Evolutionary conservation across 2,797 vertebrate genomes (phyloP), one percentile per base, ranked within the genome.

Genomic region (Oreortyx pictus): DNA sequence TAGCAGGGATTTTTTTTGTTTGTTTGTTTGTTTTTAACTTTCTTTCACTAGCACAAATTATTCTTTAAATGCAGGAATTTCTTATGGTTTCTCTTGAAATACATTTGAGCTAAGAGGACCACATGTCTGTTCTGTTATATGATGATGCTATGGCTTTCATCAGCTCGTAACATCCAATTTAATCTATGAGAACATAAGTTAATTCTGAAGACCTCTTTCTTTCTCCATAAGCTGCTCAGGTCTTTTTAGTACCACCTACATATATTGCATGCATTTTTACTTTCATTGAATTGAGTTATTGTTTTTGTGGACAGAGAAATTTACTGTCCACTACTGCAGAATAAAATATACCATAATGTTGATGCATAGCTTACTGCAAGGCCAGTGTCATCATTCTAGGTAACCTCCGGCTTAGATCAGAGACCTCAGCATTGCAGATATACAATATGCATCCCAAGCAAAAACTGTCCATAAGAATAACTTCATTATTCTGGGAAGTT

Each of bases 401-500:
- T 90, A 94, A 96, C 94, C 93, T 97, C 95, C 94, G 91, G 95
- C 89, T 95, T 83, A 96, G 89, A 95, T 94, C 82, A 95, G 87
- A 97, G 86, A 91, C 87, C 92, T 97, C 86, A 95, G 95, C 95
- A 89, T n/a, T 96, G 92, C 94, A 97, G 94, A 97, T 95, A 97
- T 88, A 97, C 82, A 97, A 97, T 95, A 70, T 97, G 93, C 96
- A 96, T 93, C 95, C 54, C 94, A 95, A 97, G 97, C 97, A 97
- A 97, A 97, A 97, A 90, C 19, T 95, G 89, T 77, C 94, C 92
- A 90, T 94, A 97, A 96, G 97, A 96, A 93, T 97, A 97, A 96
- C 94, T 97, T 97, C 96, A 97, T 96, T 97, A 97, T 98, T 98
- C 97, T 98, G 97, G 97, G 97, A 98, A 98, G 96, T 9, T 92